Evolutionary conservation across 2,113 vertebrate species (phyloP).

Genomic region (Bos taurus): DNA sequence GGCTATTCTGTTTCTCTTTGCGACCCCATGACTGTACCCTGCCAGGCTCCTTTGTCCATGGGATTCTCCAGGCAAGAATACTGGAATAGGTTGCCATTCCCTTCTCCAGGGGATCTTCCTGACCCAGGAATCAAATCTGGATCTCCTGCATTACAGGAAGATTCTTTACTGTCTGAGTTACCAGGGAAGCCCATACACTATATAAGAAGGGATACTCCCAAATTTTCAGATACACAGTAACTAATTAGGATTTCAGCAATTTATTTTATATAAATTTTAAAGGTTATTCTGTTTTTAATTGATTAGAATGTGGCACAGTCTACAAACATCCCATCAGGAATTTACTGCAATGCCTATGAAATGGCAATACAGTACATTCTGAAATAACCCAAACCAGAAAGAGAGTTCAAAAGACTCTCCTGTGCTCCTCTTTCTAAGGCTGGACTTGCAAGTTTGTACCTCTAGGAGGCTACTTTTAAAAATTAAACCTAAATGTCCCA

Average conservation of each 20-base stretch:
- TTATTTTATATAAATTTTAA: not conserved
- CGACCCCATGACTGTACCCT: not conserved
- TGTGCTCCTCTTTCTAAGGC: not conserved
- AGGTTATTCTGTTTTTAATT: conserved; percentile 1
- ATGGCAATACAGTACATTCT: not conserved
- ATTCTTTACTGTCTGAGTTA: not conserved
- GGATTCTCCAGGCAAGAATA: not conserved
- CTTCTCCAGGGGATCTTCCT: not conserved
- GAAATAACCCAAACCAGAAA: not conserved
- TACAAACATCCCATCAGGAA: not conserved
- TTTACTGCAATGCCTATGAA: not conserved
- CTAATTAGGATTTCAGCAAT: not conserved
- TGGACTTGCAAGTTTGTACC: not conserved
- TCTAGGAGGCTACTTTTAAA: conserved; percentile 37
- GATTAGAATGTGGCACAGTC: not conserved
- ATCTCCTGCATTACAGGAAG: not conserved
- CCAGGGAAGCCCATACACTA: not conserved
- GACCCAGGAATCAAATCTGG: not conserved
- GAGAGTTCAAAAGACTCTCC: not conserved
- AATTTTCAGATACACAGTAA: not conserved
- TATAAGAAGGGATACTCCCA: not conserved
- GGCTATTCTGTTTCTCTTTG: not conserved
- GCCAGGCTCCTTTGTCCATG: not conserved
- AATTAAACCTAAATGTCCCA: conserved; percentile 14
- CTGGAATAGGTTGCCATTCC: not conserved